A percentile compares a stretch with the other conserved stretches of the same genome.
These are phyloP conservation scores for Anguilla megastoma DNA, from an alignment of 2,797 vertebrate genomes.

Conservation along the genomic window DNA sequence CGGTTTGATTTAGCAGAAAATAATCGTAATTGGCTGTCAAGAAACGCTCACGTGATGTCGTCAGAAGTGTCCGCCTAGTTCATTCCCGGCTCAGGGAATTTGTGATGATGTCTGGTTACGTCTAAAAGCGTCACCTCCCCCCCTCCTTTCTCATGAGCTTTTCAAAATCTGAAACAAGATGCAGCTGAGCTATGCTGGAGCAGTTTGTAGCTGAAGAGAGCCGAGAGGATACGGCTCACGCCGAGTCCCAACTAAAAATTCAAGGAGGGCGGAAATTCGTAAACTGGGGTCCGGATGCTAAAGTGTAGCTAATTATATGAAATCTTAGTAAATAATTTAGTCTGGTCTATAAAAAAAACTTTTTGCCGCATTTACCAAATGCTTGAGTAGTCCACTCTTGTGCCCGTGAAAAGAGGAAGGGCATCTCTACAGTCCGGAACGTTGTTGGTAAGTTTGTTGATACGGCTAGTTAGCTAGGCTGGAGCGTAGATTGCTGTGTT, in stretches of 20 bases:
- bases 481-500: not conserved
- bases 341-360: not conserved
- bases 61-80: not conserved
- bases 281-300: not conserved
- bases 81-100: not conserved
- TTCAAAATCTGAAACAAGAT: constrained; percentile 26
- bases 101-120: not conserved
- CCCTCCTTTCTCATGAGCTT: not conserved
- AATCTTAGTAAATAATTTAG: not conserved
- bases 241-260: not conserved
- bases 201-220: constrained; percentile 1
- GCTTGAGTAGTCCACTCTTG: not conserved
- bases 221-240: not conserved
- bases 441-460: constrained; percentile 10
- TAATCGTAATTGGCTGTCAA: not conserved
- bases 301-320: not conserved
- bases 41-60: not conserved
- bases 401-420: constrained; percentile 16
- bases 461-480: not conserved
- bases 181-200: not conserved
- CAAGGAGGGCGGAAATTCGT: not conserved
- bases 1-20: not conserved
- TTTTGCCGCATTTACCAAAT: not conserved
- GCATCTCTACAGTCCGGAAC: constrained; percentile 9
- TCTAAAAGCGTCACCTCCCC: constrained; percentile 11